phyloP scores from a whole-genome alignment of 2,888 invertebrate genomes.

The Eristalinus aeneus region DNA sequence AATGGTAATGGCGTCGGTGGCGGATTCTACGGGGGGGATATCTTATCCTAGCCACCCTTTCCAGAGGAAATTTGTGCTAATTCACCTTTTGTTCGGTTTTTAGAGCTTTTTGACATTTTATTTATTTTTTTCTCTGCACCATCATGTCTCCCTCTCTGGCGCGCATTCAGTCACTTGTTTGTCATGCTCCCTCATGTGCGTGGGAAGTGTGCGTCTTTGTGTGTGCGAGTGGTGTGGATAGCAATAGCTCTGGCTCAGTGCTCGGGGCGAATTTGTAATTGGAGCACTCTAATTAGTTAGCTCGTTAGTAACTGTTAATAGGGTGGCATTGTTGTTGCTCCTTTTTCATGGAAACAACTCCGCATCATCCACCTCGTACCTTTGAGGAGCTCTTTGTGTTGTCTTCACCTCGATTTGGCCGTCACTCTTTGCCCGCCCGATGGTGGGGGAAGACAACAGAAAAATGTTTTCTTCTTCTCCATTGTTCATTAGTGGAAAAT shows the following conservation, averaged over 20 bases:
- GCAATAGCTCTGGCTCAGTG: constrained; percentile 5
- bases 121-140: constrained; percentile 4
- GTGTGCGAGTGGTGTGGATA: background rate
- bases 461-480: constrained; percentile 35
- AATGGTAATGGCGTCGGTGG: background rate
- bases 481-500: constrained; percentile 71
- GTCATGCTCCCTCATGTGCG: background rate
- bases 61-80: constrained; percentile 68
- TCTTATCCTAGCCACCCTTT: constrained; percentile 24
- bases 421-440: constrained; percentile 26
- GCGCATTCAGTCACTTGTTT: background rate
- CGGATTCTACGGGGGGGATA: constrained; percentile 17
- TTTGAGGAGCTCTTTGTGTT: constrained; percentile 12
- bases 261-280: constrained; percentile 63
- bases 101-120: constrained; percentile 69
- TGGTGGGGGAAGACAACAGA: background rate
- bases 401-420: constrained; percentile 8
- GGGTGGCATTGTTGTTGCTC: constrained; percentile 64
- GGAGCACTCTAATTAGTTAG: constrained; percentile 71
- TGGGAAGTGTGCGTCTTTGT: background rate
- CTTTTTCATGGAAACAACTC: background rate
- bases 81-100: constrained; percentile 71
- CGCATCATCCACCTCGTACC: constrained; percentile 12
- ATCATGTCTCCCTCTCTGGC: background rate
- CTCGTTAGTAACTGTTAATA: constrained; percentile 71